Base-by-base conservation (phyloP, 2,797 vertebrate genomes). In the Malacoraja senta region DNA sequence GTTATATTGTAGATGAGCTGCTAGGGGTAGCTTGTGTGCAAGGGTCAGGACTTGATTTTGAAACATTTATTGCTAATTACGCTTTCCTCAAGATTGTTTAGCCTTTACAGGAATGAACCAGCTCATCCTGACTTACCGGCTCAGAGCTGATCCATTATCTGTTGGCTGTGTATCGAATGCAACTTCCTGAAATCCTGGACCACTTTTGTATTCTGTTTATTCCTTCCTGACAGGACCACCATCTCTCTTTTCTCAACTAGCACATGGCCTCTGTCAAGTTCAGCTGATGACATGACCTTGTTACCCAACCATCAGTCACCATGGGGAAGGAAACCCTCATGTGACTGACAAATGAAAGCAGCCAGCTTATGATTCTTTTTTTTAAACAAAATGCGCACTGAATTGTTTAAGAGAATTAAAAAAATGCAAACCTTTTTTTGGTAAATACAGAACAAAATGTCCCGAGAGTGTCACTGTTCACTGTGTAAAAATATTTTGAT, bases 191-290 rank as follows among this genome's bases (percentile, higher is more conserved):
- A 93, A 88, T 93, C 94, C 94, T 95, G 93, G 94, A 94, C 95
- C 86, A 94, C 84, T 93, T 94, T 94, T 84, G 93, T 9, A 44
- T 93, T 95, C 94, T 95, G 95, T 96, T 96, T 96, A 96, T 94
- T 76, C 91, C 93, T 95, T 94, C 93, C 94, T 94, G 94, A 94
- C 94, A 94, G 93, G 58, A 93, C n/a, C 79, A 93, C 94, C 94
- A 95, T 95, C 94, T 94, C 95, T 95, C 95, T 95, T 95, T 94
- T 84, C 79, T 93, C 95, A 94, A 12, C 74, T 77, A 94, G 94
- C 91, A 94, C 93, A 94, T 95, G 95, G 95, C 94, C 88, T 96
- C 95, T 93, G 93, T 96, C 95, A 93, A 95, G 94, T 95, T 95
- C 95, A 95, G 93, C 93, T 94, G 94, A 94, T 94, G 93, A 95